Evolutionary conservation across 2,797 vertebrate genomes (phyloP), one percentile per base, ranked within the genome.

Genomic region (Pseudochromis fuscus): DNA sequence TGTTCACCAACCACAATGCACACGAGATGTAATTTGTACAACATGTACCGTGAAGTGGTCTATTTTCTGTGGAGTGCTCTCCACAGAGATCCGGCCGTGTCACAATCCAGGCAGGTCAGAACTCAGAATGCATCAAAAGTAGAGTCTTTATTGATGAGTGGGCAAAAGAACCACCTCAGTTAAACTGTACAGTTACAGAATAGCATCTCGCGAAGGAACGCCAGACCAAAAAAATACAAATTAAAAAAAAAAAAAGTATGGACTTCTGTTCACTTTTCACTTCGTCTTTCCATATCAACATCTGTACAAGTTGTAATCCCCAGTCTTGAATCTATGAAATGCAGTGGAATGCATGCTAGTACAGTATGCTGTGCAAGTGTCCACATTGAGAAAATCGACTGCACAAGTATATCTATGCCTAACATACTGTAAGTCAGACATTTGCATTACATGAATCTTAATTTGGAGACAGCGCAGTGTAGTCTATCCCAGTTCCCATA

Each of bases 121-220:
- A 87, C 61, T 82, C 73, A 78, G 72, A 91, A 85, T 84, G 92
- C 93, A 94, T 94, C 93, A 95, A 95, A 95, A 95, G 93, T 95
- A 95, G 92, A 95, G 91, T 94, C 89, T 95, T 95, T 95, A 95
- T 95, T 95, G 93, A 94, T 92, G 92, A 94, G 94, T 93, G 92
- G 91, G 85, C 80, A 92, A 93, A 94, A 93, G 90, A 93, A 92
- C 92, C 93, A 90, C 92, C 89, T 93, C 93, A 91, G 92, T 91
- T 93, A 90, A 94, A 95, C 94, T 95, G 93, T 94, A 94, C 93
- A 94, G 91, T 92, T 91, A 93, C 89, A 92, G 89, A 90, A 89
- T 86, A 89, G 91, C 87, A 89, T 90, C 88, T 89, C 55, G 86
- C 87, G 57, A 89, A 89, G 75, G 82, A 91, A 88, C 81, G 86